Conservation (phyloP, 1,140 invertebrate species). For the Pararge aegeria region DNA sequence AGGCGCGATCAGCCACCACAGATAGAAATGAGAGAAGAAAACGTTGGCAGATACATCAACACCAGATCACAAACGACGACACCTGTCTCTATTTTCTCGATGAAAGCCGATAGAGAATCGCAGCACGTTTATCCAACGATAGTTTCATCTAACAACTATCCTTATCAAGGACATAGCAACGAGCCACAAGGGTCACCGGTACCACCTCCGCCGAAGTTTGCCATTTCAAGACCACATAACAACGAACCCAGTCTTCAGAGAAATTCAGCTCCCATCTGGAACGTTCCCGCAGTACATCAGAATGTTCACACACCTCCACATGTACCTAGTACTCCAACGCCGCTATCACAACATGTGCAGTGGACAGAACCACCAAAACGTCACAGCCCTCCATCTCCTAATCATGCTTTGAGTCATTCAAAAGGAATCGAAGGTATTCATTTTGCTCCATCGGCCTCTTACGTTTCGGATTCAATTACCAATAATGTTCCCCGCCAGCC, state of each 20-base stretch:
- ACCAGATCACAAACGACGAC: conserved; percentile 19
- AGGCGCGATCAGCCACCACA: conserved; percentile 34
- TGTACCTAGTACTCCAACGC: neutral
- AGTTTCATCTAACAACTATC: neutral
- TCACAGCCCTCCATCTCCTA: neutral
- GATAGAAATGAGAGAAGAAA: conserved; percentile 39
- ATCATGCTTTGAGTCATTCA: neutral
- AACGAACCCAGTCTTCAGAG: neutral
- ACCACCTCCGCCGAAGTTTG: conserved; percentile 13
- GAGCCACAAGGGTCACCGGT: conserved; percentile 1
- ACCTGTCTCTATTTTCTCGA: conserved; percentile 12
- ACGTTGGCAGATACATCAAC: conserved; percentile 37
- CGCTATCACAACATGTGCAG: neutral
- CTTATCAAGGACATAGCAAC: neutral
- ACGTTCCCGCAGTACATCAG: neutral
- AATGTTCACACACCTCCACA: neutral
- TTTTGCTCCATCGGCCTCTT: conserved; percentile 16
- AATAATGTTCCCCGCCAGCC: neutral
- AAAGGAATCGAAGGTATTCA: neutral
- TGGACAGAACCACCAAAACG: neutral
- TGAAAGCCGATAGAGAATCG: conserved; percentile 6
- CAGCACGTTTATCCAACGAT: conserved; percentile 11
- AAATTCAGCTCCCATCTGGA: neutral
- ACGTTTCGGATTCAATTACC: conserved; percentile 13
- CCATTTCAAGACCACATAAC: conserved; percentile 10